Conservation (phyloP, 2,113 vertebrate genomes). For the Chamaetylas fuelleborni region DNA sequence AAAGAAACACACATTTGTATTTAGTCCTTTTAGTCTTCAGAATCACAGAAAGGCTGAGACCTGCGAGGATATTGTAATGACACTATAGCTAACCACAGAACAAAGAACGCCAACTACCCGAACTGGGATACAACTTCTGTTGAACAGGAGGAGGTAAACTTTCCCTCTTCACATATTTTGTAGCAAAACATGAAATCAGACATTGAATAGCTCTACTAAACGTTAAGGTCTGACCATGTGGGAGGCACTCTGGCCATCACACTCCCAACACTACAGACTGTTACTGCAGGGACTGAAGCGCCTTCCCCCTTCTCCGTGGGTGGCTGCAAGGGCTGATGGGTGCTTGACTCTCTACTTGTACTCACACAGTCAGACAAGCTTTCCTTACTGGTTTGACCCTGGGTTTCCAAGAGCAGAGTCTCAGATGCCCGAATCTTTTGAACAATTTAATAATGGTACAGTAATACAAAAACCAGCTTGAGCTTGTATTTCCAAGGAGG, state of each 20-base stretch:
- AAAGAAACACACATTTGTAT: neutral
- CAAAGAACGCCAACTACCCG: neutral
- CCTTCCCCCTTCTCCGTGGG: neutral
- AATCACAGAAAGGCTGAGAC: neutral
- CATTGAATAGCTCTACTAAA: neutral
- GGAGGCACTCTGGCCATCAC: neutral
- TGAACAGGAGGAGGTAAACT: neutral
- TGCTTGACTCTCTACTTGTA: fast-evolving
- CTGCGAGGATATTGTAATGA: neutral
- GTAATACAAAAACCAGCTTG: neutral
- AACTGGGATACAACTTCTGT: neutral
- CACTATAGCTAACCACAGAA: neutral
- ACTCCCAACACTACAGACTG: neutral
- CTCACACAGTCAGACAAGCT: neutral
- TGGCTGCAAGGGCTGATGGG: neutral
- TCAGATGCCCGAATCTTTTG: neutral
- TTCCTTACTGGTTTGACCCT: neutral
- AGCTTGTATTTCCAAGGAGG: neutral
- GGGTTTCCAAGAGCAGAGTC: neutral
- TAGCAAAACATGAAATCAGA: neutral
- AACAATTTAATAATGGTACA: neutral
- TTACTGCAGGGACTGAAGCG: neutral
- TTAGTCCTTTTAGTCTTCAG: neutral
- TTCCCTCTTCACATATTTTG: neutral
- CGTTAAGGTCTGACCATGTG: neutral